A percentile compares a stretch with the other conserved stretches of the same genome.
Conservation (phyloP, 2,113 vertebrate species). For the Podarcis cretensis region DNA sequence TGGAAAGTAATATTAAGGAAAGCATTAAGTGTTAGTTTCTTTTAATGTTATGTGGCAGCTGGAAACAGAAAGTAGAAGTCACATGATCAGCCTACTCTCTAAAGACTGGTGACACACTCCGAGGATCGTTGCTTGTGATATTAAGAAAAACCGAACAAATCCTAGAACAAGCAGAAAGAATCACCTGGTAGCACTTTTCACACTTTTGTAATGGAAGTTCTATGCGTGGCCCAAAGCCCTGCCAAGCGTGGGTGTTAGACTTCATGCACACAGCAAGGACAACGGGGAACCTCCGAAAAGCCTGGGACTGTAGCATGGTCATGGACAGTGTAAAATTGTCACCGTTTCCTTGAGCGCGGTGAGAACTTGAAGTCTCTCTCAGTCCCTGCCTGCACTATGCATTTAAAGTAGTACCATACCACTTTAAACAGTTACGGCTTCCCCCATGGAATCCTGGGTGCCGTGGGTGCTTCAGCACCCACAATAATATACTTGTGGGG, state of each 20-base stretch:
- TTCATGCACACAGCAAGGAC: background rate
- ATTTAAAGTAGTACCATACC: no score
- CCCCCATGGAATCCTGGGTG: no score
- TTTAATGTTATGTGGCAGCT: conserved; percentile 26
- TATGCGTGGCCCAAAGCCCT: background rate
- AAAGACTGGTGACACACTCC: conserved; percentile 15
- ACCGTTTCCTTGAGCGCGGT: background rate
- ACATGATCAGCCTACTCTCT: conserved; percentile 8
- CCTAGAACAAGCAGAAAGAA: background rate
- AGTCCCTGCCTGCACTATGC: background rate
- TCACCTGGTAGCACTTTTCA: background rate
- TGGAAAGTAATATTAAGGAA: conserved; percentile 31
- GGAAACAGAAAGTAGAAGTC: conserved; percentile 19
- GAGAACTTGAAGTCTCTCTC: background rate
- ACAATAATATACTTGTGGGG: no score
- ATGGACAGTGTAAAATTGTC: background rate
- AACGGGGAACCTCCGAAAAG: background rate
- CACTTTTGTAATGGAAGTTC: background rate
- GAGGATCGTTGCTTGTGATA: conserved; percentile 15
- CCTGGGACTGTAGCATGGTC: no score
- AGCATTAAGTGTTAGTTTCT: conserved; percentile 20
- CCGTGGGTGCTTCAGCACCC: no score
- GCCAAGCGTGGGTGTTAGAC: background rate
- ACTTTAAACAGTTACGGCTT: no score
- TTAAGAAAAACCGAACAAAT: background rate